Evolutionary conservation across 2,888 invertebrate species (phyloP).

Genomic region (Labia minor): DNA sequence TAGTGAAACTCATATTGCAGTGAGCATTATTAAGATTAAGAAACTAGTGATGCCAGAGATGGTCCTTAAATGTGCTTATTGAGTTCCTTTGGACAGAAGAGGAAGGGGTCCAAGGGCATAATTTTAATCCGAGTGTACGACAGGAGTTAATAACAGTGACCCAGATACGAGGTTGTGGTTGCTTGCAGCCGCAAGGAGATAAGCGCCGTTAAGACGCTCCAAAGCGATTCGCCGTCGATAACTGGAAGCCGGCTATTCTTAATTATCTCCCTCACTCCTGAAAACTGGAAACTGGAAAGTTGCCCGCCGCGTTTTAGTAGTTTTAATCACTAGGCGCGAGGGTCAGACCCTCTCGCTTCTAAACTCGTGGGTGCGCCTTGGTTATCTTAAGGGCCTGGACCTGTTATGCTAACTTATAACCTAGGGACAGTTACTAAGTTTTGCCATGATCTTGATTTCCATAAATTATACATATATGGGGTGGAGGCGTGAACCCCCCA

Average conservation of each 20-base stretch:
- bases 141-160: background rate
- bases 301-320: constrained; percentile 7
- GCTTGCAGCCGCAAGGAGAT: background rate
- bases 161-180: background rate
- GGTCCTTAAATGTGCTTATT: no score
- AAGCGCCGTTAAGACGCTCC: background rate
- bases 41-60: no score
- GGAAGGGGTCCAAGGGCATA: no score
- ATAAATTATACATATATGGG: constrained; percentile 2
- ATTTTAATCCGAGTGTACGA: no score
- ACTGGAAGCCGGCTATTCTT: background rate
- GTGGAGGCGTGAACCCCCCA: background rate
- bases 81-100: no score
- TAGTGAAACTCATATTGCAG: no score
- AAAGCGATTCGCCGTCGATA: background rate
- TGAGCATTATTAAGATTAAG: no score
- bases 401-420: constrained; percentile 13
- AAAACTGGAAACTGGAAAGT: constrained; percentile 3
- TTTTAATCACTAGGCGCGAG: constrained; percentile 6
- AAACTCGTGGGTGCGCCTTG: constrained; percentile 1
- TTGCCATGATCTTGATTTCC: constrained; percentile 13
- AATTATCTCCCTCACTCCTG: background rate
- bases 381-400: constrained; percentile 13
- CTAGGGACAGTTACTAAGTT: constrained; percentile 13
- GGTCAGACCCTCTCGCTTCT: background rate